phyloP scores from a whole-genome alignment of 2,797 vertebrate genomes.

The Aselliscus stoliczkanus region DNA sequence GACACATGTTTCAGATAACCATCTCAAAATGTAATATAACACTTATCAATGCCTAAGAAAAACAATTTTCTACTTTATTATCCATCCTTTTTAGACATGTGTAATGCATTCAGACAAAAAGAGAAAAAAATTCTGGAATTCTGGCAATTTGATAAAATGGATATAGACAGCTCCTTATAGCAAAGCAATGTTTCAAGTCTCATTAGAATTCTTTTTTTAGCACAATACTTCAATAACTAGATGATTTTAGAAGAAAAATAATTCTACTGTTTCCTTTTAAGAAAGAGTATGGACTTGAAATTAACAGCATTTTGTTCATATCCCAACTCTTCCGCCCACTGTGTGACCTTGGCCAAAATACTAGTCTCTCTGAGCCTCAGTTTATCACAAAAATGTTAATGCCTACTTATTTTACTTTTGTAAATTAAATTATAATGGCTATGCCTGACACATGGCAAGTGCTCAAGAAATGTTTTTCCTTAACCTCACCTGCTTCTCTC shows the following conservation, averaged over 20 bases:
- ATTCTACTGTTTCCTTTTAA: neutral
- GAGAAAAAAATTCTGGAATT: constrained; percentile 17
- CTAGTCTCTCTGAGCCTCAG: neutral
- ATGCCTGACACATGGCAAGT: neutral
- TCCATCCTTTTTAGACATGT: constrained; percentile 69
- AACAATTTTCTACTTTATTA: constrained; percentile 64
- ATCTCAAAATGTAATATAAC: constrained; percentile 64
- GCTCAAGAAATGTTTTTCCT: neutral
- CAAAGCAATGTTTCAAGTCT: neutral
- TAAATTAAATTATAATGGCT: constrained; percentile 17
- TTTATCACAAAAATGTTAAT: neutral
- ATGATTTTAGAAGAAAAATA: neutral
- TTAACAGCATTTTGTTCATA: constrained; percentile 24
- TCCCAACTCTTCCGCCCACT: neutral
- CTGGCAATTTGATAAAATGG: constrained; percentile 31
- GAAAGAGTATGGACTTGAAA: neutral
- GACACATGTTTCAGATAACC: constrained; percentile 78
- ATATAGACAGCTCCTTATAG: neutral
- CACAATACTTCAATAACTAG: neutral
- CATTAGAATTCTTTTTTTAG: neutral
- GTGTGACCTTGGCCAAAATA: neutral
- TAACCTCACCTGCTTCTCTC: neutral
- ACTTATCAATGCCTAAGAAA: constrained; percentile 61
- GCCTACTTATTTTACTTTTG: neutral
- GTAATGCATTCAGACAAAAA: constrained; percentile 23